phyloP scores from a whole-genome alignment of 92 coral and sea anemone genomes.

The Diadumene lineata region DNA sequence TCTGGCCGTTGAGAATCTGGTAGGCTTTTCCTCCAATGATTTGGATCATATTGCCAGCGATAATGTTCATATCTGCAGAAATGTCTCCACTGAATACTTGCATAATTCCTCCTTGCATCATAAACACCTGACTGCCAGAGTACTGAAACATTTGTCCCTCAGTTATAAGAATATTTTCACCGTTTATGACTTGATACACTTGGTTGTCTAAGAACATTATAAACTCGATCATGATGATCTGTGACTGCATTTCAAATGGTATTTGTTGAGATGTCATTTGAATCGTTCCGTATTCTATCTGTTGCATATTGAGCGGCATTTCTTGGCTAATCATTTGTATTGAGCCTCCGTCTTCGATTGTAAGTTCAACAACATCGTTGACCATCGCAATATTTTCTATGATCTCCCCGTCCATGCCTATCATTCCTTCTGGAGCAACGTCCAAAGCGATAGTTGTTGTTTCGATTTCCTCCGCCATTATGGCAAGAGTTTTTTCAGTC shows the following conservation, averaged over 20 bases:
- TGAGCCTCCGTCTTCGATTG: constrained; percentile 36
- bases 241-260: constrained; percentile 40
- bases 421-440: constrained; percentile 24
- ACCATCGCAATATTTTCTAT: constrained; percentile 11
- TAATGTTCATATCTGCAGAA: neutral
- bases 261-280: constrained; percentile 34
- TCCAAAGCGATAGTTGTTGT: constrained; percentile 17
- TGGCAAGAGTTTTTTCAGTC: constrained; percentile 15
- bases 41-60: constrained; percentile 9
- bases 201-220: constrained; percentile 7
- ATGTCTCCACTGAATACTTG: constrained; percentile 14
- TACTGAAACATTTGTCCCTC: constrained; percentile 35
- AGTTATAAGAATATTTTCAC: constrained; percentile 14
- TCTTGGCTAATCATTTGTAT: constrained; percentile 34
- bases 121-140: constrained; percentile 8
- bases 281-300: constrained; percentile 12
- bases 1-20: constrained; percentile 16
- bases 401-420: constrained; percentile 18
- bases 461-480: constrained; percentile 32
- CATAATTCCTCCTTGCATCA: constrained; percentile 22
- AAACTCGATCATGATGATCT: constrained; percentile 12
- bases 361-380: constrained; percentile 13
- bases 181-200: constrained; percentile 12
- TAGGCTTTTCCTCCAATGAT: constrained; percentile 13
- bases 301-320: constrained; percentile 40